Evolutionary conservation across 1,140 invertebrate genomes (phyloP).

Genomic region (Manduca sexta): DNA sequence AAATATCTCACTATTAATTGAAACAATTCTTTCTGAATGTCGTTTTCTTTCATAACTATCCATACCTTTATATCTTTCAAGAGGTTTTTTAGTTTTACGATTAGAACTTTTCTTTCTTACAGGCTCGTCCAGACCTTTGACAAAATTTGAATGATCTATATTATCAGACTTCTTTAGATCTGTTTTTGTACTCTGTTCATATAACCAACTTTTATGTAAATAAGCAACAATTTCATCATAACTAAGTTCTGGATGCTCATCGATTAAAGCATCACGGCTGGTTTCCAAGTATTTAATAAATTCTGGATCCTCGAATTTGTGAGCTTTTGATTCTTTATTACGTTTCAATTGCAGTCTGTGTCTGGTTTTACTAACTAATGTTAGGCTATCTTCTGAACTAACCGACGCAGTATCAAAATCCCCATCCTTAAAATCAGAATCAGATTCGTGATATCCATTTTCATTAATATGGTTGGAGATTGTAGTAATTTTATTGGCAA

Average conservation of each 20-base stretch:
- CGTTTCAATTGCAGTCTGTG: constrained; percentile 23
- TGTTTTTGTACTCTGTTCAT: constrained; percentile 57
- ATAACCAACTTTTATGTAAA: constrained; percentile 72
- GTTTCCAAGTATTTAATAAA: constrained; percentile 73
- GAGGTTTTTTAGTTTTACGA: not conserved
- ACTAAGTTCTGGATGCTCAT: constrained; percentile 69
- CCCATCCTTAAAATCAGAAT: constrained; percentile 10
- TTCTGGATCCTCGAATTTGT: constrained; percentile 43
- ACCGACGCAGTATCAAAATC: constrained; percentile 41
- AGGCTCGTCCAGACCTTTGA: constrained; percentile 40
- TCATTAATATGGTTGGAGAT: constrained; percentile 1
- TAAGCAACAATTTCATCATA: constrained; percentile 69
- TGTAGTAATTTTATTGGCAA: too few species aligned
- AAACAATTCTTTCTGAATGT: too few species aligned
- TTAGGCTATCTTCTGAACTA: constrained; percentile 39
- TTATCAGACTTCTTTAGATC: constrained; percentile 49
- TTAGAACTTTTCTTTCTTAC: constrained; percentile 1
- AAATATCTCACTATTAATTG: too few species aligned
- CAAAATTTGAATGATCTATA: constrained; percentile 36
- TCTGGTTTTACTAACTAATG: constrained; percentile 28
- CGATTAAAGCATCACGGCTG: constrained; percentile 66
- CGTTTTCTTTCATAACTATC: constrained; percentile 1
- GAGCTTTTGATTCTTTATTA: constrained; percentile 20
- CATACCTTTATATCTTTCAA: constrained; percentile 2
- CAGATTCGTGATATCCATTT: constrained; percentile 18